phyloP scores from a whole-genome alignment of 2,888 invertebrate genomes.

The Oegoconia quadripuncta region DNA sequence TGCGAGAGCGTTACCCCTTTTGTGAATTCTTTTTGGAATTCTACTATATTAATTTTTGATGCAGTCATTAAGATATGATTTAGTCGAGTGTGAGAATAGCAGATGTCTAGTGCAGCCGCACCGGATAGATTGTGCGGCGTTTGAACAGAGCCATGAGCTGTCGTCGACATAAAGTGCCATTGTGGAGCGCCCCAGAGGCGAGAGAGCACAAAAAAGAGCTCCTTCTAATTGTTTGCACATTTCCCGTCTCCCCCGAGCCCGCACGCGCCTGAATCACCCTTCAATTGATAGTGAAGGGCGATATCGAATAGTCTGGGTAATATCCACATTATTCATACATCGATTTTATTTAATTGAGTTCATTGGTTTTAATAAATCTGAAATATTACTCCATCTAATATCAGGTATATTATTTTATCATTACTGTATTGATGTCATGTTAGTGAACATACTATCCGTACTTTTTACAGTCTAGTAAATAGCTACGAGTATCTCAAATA shows the following conservation, averaged over 20 bases:
- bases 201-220: conserved; percentile 57
- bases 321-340: conserved; percentile 1
- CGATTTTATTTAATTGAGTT: too few species aligned
- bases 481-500: too few species aligned
- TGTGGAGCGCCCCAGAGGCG: conserved; percentile 43
- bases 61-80: conserved; percentile 40
- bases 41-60: conserved; percentile 31
- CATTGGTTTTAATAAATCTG: too few species aligned
- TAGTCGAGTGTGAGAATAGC: conserved; percentile 55
- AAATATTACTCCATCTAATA: too few species aligned
- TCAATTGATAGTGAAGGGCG: conserved; percentile 23
- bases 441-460: too few species aligned
- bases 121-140: conserved; percentile 46
- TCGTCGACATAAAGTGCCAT: conserved; percentile 65
- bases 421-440: too few species aligned
- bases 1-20: conserved; percentile 27
- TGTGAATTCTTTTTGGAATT: not conserved
- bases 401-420: too few species aligned
- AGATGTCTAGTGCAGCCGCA: conserved; percentile 59
- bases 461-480: too few species aligned
- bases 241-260: conserved; percentile 51
- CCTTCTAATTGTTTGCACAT: conserved; percentile 76
- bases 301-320: conserved; percentile 13
- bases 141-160: conserved; percentile 58
- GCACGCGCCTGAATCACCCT: conserved; percentile 32